Percentiles rank a stretch among this genome's conserved stretches.
phyloP scores from a whole-genome alignment of 1,140 invertebrate genomes.

The Aphidius ervi region DNA sequence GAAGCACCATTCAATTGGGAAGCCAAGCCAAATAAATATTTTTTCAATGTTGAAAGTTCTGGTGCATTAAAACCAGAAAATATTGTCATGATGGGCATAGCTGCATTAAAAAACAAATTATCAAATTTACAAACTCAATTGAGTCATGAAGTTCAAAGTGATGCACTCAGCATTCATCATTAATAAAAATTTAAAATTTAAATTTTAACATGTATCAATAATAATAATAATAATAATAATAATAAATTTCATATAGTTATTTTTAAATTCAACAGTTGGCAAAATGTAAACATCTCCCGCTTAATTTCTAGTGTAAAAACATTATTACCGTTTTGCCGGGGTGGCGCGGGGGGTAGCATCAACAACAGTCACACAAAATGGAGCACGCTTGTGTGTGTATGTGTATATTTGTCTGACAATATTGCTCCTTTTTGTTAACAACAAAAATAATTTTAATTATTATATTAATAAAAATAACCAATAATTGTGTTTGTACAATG shows the following conservation, averaged over 20 bases:
- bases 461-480: too few species aligned
- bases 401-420: too few species aligned
- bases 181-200: slow-evolving; percentile 22
- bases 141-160: slow-evolving; percentile 80
- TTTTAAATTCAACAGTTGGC: slow-evolving; percentile 11
- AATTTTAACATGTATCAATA: neutral
- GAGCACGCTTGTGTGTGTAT: too few species aligned
- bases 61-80: slow-evolving; percentile 94
- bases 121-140: slow-evolving; percentile 92
- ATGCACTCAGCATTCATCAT: slow-evolving; percentile 69
- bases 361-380: too few species aligned
- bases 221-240: neutral
- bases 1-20: slow-evolving; percentile 92
- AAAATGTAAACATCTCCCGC: slow-evolving; percentile 28
- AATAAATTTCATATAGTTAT: neutral
- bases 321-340: neutral
- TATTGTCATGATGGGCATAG: slow-evolving; percentile 92
- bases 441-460: too few species aligned
- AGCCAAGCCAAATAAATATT: slow-evolving; percentile 96
- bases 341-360: too few species aligned
- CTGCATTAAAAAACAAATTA: slow-evolving; percentile 91
- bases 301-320: slow-evolving; percentile 23
- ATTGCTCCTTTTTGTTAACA: too few species aligned
- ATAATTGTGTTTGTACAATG: too few species aligned
- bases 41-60: slow-evolving; percentile 92